A percentile compares a stretch with the other conserved stretches of the same genome.
Evolutionary conservation across 1,140 invertebrate species (phyloP).

Genomic region (Melitaea cinxia): DNA sequence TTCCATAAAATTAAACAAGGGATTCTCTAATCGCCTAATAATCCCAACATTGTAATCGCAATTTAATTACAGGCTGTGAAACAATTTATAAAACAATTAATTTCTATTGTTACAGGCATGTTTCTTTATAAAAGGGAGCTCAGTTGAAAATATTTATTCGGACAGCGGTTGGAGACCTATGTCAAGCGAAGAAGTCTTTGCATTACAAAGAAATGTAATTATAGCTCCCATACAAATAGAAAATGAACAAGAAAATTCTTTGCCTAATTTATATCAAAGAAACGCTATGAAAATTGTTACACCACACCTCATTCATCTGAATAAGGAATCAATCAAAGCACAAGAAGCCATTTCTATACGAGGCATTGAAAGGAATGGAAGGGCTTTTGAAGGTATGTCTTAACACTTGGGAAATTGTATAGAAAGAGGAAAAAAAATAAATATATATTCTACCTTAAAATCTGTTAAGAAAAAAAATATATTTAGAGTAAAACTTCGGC

Average conservation of each 20-base stretch:
- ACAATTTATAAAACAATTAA: conserved; percentile 21
- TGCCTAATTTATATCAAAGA: conserved; percentile 5
- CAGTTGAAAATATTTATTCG: conserved; percentile 30
- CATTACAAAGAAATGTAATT: conserved; percentile 39
- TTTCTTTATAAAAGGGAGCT: conserved; percentile 24
- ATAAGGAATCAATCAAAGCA: conserved; percentile 4
- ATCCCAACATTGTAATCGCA: not conserved
- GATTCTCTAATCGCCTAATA: not conserved
- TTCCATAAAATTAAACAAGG: not conserved
- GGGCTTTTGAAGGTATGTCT: not conserved
- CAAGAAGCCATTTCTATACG: not conserved
- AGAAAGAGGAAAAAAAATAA: too few species aligned
- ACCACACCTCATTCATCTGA: not conserved
- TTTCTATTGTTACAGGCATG: conserved; percentile 30
- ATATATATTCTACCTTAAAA: too few species aligned
- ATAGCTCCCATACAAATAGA: not conserved
- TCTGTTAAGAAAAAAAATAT: too few species aligned
- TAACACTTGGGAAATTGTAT: too few species aligned
- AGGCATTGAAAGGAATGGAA: conserved; percentile 4
- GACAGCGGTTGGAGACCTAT: conserved; percentile 54
- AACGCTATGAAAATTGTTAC: conserved; percentile 1
- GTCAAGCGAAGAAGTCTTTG: conserved; percentile 39
- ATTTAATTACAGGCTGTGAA: conserved; percentile 1
- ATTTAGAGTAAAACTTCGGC: too few species aligned
- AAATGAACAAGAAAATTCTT: not conserved